These are phyloP conservation scores for Rhingia campestris DNA, from an alignment of 2,888 invertebrate genomes.

Conservation along the genomic window DNA sequence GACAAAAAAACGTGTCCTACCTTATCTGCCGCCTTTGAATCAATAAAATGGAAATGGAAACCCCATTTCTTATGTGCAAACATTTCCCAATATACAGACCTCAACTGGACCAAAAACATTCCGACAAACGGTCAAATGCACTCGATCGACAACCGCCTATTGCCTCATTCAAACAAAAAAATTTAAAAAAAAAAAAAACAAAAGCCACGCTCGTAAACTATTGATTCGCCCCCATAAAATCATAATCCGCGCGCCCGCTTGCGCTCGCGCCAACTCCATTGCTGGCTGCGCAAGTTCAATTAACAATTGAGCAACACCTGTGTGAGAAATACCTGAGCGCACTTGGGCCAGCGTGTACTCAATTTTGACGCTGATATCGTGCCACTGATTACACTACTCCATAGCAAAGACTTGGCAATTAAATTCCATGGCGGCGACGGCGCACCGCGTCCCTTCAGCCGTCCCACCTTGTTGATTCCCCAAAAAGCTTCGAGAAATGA, in stretches of 20 bases:
- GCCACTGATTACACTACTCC: constrained; percentile 49
- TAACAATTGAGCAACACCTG: constrained; percentile 65
- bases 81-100: constrained; percentile 43
- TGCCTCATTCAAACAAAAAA: constrained; percentile 17
- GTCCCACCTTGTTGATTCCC: constrained; percentile 48
- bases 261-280: constrained; percentile 7
- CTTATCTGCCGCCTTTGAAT: constrained; percentile 31
- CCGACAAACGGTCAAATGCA: constrained; percentile 30
- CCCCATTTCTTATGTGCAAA: constrained; percentile 16
- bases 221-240: constrained; percentile 50
- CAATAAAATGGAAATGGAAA: constrained; percentile 9
- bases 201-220: constrained; percentile 32
- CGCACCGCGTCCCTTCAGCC: neutral
- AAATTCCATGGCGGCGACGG: constrained; percentile 29
- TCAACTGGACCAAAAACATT: constrained; percentile 46
- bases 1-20: constrained; percentile 23
- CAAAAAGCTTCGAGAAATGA: constrained; percentile 59
- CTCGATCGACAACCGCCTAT: neutral
- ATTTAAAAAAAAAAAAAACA: neutral
- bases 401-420: constrained; percentile 34
- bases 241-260: constrained; percentile 32
- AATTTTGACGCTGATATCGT: constrained; percentile 59
- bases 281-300: constrained; percentile 39
- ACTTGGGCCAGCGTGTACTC: constrained; percentile 21
- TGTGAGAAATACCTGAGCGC: constrained; percentile 44